phyloP scores from a whole-genome alignment of 2,888 invertebrate species.

The Julus scanicus region DNA sequence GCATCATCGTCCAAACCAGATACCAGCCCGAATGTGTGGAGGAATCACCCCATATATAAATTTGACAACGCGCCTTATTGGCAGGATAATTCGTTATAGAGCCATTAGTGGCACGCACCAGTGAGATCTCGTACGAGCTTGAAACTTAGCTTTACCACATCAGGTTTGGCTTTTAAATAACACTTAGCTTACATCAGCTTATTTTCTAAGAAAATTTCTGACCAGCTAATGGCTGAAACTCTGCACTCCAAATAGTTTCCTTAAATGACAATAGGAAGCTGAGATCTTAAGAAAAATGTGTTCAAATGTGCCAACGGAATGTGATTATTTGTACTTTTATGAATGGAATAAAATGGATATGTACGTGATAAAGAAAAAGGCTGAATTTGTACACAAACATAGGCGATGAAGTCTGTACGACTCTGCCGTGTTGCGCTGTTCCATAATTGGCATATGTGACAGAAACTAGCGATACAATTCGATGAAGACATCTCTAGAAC shows the following conservation, averaged over 20 bases:
- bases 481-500: no score
- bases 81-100: no score
- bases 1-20: no score
- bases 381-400: no score
- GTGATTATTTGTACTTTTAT: constrained; percentile 1
- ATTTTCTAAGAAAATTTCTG: neutral
- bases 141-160: neutral
- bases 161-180: constrained; percentile 8
- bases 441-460: no score
- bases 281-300: neutral
- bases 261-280: neutral
- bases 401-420: no score
- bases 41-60: no score
- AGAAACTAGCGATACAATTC: no score
- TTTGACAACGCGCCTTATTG: no score
- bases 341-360: neutral
- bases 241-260: neutral
- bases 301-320: neutral
- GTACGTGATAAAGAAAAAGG: neutral
- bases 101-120: neutral
- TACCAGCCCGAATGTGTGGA: no score
- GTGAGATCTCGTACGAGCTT: neutral
- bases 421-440: no score
- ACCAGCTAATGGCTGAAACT: neutral
- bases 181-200: neutral